Evolutionary conservation across 2,888 invertebrate genomes (phyloP), one percentile per base, ranked within the genome.

Genomic region (Xestia ashworthii): DNA sequence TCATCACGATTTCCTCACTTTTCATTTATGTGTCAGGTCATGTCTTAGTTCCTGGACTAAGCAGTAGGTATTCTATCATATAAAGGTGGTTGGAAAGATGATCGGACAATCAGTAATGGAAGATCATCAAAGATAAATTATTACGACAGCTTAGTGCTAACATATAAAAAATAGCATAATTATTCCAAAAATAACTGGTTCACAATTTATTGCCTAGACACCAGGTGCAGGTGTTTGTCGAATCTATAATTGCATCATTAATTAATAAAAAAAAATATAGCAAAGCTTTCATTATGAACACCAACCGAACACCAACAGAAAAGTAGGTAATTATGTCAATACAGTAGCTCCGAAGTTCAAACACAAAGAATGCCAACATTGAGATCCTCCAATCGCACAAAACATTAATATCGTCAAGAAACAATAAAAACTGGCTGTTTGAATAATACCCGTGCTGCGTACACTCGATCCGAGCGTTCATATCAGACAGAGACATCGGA

Each of bases 361-460:
- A 71, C 74, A 78, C 86, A 84, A 83, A 87, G 77, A 88, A 84
- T 88, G 80, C 86, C 84, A 86, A 83, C 87, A 91, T 90, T 92
- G 62, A 89, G 91, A 93, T 90, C 87, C 86, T 87, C 87, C 80
- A 66, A 87, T 86, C 89, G 84, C 80, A 89, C 88, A 87, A 88
- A 92, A 89, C 93, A 94, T 94, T 94, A 95, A 94, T 94, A 92
- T 93, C 89, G 74, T 74, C 78, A 87, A 91, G 91, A 94, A 94
- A 95, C 95, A 95, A 95, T 94, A 95, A 95, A 96, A 95, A 94
- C 89, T 88, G 85, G 80, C 87, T 81, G 88, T 89, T 93, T 96
- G 95, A 96, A 94, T 95, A 95, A 96, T 96, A 95, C 92, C 94
- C 85, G 92, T 44, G 53, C 70, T 1, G n/a, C 25, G 67, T 90